Base-by-base conservation (phyloP, 1,140 invertebrate species). In the Drosophila paulistorum region DNA sequence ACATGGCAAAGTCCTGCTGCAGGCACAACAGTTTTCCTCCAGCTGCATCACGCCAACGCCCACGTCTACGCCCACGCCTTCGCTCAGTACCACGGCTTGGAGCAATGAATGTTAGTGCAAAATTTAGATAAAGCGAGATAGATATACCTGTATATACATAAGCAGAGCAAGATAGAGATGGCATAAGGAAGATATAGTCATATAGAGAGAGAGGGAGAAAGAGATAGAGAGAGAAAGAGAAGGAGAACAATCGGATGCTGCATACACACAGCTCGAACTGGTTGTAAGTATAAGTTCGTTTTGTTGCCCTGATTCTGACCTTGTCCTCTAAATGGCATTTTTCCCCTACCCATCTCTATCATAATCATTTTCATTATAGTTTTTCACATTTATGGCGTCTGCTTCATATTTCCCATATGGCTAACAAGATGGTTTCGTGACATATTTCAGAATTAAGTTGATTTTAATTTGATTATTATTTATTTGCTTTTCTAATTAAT, bases 251-350 rank as follows among this genome's bases (percentile, higher is more conserved):
- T 17, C 2, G 7, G 14, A 48, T 20, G 14, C 14, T 48, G 14
- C 14, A 30, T 30, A 30, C 6, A 30, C 30, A 30, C 30, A 30
- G 45, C 45, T 23, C 23, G 17, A 51, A 51, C 45, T 51, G 45
- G 45, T 51, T 51, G 45, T 23, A 51, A 51, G 17, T 48, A 13
- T 9, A 48, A 48, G 45, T 51, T 51, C 45, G 10, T 51, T 51
- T 51, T 23, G 13, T 23, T 51, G 35, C 63, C 14, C 51, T 59
- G 45, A 41, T 45, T 42, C 14, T 77, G 77, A 84, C 81, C 81
- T 81, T 85, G 73, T 48, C 68, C 72, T 48, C 57, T 55, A 55
- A 84, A 77, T 75, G 70, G 55, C 14, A 67, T 33, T 63, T 71
- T 65, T 33, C 62, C 66, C 61, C 30, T 30, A 3, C 30, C 30